Evolutionary conservation across 2,888 invertebrate species (phyloP).

Genomic region (Aquatica leii): DNA sequence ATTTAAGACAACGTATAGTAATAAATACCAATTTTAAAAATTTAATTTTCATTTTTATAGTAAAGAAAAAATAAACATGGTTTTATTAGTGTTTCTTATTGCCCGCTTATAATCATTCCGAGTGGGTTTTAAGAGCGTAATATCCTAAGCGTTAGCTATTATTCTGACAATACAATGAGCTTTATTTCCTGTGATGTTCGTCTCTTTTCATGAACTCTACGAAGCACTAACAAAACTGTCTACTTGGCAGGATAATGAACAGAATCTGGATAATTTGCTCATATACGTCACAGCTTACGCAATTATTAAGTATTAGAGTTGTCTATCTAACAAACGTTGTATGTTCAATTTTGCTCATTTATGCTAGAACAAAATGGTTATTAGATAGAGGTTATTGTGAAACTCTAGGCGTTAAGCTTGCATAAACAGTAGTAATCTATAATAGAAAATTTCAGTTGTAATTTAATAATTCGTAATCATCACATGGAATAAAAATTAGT

Average conservation of each 20-base stretch:
- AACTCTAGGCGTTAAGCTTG: too few relatives aligned
- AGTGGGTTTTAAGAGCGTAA: not conserved
- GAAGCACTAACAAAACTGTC: slow-evolving; percentile 6
- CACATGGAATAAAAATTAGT: too few relatives aligned
- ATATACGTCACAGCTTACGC: not conserved
- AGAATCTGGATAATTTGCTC: slow-evolving; percentile 1
- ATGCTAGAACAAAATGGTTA: too few relatives aligned
- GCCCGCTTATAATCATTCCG: slow-evolving; percentile 4
- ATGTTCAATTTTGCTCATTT: too few relatives aligned
- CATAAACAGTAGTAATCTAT: too few relatives aligned
- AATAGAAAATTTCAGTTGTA: too few relatives aligned
- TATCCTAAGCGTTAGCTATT: slow-evolving; percentile 7
- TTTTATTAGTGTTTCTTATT: not conserved
- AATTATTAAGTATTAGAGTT: not conserved
- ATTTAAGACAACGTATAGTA: too few relatives aligned
- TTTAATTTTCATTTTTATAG: too few relatives aligned
- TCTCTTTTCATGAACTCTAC: slow-evolving; percentile 4
- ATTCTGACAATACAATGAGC: slow-evolving; percentile 8
- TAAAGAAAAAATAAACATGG: too few relatives aligned
- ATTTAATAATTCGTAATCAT: too few relatives aligned
- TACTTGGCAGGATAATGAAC: slow-evolving; percentile 5
- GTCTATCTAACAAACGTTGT: not conserved
- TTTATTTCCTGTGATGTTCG: slow-evolving; percentile 6
- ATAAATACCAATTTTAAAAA: too few relatives aligned
- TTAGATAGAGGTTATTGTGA: too few relatives aligned